phyloP scores from a whole-genome alignment of 2,797 vertebrate genomes.

The Artibeus jamaicensis region DNA sequence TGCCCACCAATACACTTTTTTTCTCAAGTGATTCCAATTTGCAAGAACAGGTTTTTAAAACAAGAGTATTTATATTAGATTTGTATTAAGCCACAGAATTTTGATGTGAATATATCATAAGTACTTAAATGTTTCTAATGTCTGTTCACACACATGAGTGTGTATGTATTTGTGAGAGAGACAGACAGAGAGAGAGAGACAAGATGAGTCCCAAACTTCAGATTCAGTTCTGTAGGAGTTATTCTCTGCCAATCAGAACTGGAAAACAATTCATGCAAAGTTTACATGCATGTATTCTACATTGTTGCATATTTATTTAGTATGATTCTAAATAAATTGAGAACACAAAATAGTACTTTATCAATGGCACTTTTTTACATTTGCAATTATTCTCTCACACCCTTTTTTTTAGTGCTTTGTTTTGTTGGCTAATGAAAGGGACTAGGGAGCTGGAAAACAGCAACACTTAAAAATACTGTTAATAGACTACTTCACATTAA shows the following conservation, averaged over 20 bases:
- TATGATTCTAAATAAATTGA: neutral
- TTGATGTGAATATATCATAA: neutral
- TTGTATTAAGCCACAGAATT: neutral
- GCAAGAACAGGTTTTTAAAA: neutral
- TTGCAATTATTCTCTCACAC: neutral
- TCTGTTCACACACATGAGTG: neutral
- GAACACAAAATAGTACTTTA: neutral
- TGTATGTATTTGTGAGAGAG: neutral
- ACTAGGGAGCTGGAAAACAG: neutral
- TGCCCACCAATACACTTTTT: neutral
- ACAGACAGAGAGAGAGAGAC: too few relatives aligned
- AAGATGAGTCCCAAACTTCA: neutral
- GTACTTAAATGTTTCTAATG: neutral
- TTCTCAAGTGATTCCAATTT: neutral
- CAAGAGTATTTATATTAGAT: neutral
- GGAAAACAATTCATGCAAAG: neutral
- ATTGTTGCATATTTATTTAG: neutral
- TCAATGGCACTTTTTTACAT: neutral
- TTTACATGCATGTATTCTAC: neutral
- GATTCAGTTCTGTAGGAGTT: neutral
- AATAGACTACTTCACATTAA: neutral
- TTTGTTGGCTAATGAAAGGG: neutral
- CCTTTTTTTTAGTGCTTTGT: neutral
- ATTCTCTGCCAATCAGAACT: neutral
- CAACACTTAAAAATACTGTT: neutral